phyloP scores from a whole-genome alignment of 2,888 invertebrate genomes.

The Himalopsyche anomala region DNA sequence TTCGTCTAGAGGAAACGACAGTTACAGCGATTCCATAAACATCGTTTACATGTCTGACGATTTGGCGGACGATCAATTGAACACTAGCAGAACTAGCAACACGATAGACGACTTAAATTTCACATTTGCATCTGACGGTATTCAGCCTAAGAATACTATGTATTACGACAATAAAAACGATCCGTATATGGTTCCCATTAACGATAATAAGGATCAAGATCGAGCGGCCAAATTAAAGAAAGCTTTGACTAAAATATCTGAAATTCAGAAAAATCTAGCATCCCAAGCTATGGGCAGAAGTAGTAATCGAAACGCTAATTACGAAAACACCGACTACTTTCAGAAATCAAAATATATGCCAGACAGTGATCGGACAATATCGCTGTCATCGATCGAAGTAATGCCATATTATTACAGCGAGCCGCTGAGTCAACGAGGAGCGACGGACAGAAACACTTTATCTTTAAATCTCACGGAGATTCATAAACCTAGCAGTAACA shows the following conservation, averaged over 20 bases:
- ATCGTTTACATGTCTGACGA: slow-evolving; percentile 66
- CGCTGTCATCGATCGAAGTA: slow-evolving; percentile 60
- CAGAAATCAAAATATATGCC: slow-evolving; percentile 41
- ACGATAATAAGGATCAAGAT: slow-evolving; percentile 54
- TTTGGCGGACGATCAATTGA: slow-evolving; percentile 71
- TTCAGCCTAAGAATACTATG: slow-evolving; percentile 44
- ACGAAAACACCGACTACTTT: slow-evolving; percentile 46
- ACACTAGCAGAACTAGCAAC: slow-evolving; percentile 75
- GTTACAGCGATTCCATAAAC: slow-evolving; percentile 20
- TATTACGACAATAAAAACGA: slow-evolving; percentile 54
- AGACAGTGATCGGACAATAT: slow-evolving; percentile 57
- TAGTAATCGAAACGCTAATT: slow-evolving; percentile 36
- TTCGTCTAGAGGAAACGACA: not conserved
- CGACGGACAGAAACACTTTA: slow-evolving; percentile 60
- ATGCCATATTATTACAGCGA: slow-evolving; percentile 55
- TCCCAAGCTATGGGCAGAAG: slow-evolving; percentile 56
- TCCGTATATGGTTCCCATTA: slow-evolving; percentile 11
- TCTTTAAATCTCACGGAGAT: slow-evolving; percentile 63
- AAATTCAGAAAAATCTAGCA: slow-evolving; percentile 63
- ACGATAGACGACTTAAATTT: slow-evolving; percentile 75
- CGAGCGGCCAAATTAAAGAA: slow-evolving; percentile 56
- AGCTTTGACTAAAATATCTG: slow-evolving; percentile 62
- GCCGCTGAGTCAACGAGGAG: slow-evolving; percentile 47
- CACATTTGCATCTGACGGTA: slow-evolving; percentile 73
- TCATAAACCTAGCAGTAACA: slow-evolving; percentile 58